Conservation (phyloP, 2,113 vertebrate species). For the Dolichotis patagonum region DNA sequence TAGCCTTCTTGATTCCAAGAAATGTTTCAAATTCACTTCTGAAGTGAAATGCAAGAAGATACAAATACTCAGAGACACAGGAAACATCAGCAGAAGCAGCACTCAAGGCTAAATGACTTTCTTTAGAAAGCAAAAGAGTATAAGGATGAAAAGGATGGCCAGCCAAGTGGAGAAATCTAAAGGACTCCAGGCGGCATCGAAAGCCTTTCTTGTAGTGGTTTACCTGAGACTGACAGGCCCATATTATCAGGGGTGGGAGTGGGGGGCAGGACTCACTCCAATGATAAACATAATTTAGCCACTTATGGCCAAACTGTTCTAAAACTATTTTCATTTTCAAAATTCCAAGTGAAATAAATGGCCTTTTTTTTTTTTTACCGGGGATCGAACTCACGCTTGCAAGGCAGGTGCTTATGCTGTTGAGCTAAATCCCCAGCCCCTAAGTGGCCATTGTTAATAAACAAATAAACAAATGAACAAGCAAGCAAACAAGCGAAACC, state of each 20-base stretch:
- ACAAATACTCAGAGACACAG: not conserved
- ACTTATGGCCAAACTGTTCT: not conserved
- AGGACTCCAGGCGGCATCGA: not conserved
- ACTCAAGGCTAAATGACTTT: not conserved
- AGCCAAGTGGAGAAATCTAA: not conserved
- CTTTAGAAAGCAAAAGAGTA: constrained; percentile 12
- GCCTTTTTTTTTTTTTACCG: no score
- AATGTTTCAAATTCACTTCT: not conserved
- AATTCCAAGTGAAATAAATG: not conserved
- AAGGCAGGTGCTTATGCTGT: no score
- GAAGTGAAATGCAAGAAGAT: not conserved
- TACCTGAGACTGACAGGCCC: not conserved
- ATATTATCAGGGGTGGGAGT: no score
- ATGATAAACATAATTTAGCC: not conserved
- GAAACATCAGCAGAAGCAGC: not conserved
- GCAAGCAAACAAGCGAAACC: not conserved
- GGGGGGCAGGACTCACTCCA: not conserved
- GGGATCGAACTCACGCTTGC: no score
- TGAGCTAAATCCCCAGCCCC: no score
- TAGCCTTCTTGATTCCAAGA: not conserved
- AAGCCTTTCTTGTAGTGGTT: not conserved
- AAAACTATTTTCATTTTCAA: constrained; percentile 29
- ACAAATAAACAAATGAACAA: not conserved
- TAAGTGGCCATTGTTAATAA: not conserved
- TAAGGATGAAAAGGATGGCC: not conserved